These are phyloP conservation scores for Nematopogon swammerdamellus DNA, from an alignment of 2,888 invertebrate genomes.

Conservation along the genomic window DNA sequence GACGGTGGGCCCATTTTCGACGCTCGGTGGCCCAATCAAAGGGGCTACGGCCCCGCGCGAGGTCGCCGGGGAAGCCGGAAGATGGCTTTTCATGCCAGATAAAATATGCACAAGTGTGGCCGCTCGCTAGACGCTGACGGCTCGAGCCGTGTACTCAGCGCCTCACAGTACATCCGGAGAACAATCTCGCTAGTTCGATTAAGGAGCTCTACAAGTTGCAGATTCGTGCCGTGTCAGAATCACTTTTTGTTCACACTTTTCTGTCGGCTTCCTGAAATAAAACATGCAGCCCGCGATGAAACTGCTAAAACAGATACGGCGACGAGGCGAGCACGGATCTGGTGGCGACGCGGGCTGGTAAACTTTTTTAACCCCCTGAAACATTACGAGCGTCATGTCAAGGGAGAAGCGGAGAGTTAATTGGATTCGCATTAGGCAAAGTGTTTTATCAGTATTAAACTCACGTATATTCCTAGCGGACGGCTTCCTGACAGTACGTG, in stretches of 20 bases:
- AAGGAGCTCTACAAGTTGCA: no score
- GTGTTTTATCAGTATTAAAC: background rate
- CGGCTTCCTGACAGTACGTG: background rate
- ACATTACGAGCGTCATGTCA: background rate
- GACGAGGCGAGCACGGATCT: no score
- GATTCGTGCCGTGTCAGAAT: no score
- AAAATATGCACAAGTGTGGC: background rate
- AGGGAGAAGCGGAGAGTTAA: background rate
- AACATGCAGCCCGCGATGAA: no score
- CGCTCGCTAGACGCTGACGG: no score
- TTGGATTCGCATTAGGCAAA: background rate
- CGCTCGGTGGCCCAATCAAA: background rate
- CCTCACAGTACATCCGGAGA: no score
- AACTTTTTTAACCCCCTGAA: background rate
- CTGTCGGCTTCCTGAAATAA: no score
- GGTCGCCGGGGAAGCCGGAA: background rate
- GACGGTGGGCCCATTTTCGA: background rate
- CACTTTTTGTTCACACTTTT: no score
- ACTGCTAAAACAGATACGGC: no score
- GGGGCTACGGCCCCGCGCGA: background rate
- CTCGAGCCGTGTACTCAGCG: no score
- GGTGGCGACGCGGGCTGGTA: no score
- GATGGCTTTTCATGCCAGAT: background rate
- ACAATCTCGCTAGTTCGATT: no score
- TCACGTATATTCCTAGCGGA: background rate